Percentiles rank a stretch among this genome's conserved stretches.
Evolutionary conservation across 2,113 vertebrate genomes (phyloP).

Genomic region (Pardalotus punctatus): DNA sequence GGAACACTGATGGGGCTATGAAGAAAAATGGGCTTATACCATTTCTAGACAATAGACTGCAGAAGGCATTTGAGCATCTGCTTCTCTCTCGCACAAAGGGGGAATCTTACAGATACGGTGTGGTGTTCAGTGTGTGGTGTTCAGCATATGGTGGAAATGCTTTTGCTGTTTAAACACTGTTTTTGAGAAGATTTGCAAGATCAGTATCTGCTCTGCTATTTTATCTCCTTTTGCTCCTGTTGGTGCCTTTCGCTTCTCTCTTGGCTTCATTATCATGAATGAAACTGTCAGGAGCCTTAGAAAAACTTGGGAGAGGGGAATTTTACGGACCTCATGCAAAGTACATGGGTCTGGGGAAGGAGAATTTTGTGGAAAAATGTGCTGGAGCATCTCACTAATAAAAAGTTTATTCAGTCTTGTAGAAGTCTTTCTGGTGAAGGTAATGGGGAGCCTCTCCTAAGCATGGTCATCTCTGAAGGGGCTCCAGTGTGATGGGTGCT

Average conservation of each 20-base stretch:
- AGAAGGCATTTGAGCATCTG: constrained; percentile 28
- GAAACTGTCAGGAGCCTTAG: neutral
- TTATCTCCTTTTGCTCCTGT: neutral
- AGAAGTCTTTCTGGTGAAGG: neutral
- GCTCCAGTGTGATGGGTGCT: neutral
- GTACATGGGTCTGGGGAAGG: neutral
- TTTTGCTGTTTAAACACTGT: neutral
- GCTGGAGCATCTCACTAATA: neutral
- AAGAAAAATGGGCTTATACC: neutral
- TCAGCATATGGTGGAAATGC: neutral
- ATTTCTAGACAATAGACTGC: constrained; percentile 11
- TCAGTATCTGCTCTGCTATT: neutral
- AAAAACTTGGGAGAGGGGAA: neutral
- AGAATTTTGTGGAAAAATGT: neutral
- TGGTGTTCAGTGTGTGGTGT: neutral
- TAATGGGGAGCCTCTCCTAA: neutral
- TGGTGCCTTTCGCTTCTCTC: neutral
- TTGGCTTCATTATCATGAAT: neutral
- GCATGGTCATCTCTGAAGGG: neutral
- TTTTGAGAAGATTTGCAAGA: neutral
- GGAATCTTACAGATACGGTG: neutral
- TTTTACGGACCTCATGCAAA: neutral
- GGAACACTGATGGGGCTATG: neutral
- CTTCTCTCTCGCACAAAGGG: neutral
- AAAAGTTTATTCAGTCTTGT: neutral